Evolutionary conservation across 1,140 invertebrate species (phyloP).

Genomic region (Samia ricini): DNA sequence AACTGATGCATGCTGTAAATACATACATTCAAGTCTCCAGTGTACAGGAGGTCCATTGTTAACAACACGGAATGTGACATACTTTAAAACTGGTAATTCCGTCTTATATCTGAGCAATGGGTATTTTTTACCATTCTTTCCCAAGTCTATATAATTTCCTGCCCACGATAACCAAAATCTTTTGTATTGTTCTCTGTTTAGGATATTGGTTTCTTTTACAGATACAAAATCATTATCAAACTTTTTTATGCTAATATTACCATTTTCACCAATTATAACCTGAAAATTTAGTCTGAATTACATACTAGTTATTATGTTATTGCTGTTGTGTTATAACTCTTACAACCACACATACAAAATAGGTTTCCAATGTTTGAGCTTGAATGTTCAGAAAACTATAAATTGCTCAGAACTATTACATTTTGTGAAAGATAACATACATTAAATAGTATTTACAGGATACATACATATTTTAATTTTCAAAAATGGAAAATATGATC

Average conservation of each 20-base stretch:
- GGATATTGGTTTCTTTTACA: constrained; percentile 76
- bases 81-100: constrained; percentile 23
- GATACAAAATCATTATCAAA: not conserved
- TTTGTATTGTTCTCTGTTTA: constrained; percentile 80
- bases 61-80: constrained; percentile 30
- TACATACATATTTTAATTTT: no score
- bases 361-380: no score
- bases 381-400: no score
- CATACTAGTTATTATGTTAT: no score
- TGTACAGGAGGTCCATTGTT: constrained; percentile 19
- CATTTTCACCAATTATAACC: not conserved
- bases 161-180: constrained; percentile 87
- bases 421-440: no score
- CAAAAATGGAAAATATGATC: no score
- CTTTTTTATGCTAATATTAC: not conserved
- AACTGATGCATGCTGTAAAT: no score
- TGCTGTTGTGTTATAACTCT: no score
- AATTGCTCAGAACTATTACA: no score
- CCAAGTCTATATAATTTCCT: constrained; percentile 61
- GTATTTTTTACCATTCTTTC: constrained; percentile 10
- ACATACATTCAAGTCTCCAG: constrained; percentile 48
- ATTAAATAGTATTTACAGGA: no score
- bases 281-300: no score
- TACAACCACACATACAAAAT: no score
- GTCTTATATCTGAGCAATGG: constrained; percentile 20